Evolutionary conservation across 64 coral and sea anemone species (phyloP).

Genomic region (Actinia equina): DNA sequence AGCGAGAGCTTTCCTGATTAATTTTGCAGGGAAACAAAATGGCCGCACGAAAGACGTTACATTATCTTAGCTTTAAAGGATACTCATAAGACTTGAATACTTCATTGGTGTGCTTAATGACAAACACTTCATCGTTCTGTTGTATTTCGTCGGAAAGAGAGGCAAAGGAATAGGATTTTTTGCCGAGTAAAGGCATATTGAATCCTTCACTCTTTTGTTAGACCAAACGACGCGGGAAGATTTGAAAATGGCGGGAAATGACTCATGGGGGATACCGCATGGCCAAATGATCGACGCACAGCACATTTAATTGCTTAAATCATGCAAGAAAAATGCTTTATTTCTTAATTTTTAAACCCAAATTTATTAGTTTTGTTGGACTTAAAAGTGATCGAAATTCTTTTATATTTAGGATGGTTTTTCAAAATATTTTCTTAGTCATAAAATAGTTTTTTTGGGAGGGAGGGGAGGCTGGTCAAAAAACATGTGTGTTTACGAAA

Average conservation of each 20-base stretch:
- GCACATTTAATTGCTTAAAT: background rate
- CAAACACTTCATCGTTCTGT: conserved; percentile 76
- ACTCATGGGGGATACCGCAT: conserved; percentile 26
- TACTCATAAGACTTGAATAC: conserved; percentile 89
- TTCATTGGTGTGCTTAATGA: conserved; percentile 87
- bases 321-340: background rate
- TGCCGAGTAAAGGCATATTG: conserved; percentile 71
- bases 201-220: conserved; percentile 7
- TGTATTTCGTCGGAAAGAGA: conserved; percentile 59
- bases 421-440: background rate
- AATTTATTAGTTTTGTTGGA: background rate
- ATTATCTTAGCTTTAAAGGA: conserved; percentile 41
- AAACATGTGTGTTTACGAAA: background rate
- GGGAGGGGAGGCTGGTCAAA: background rate
- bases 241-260: conserved; percentile 74
- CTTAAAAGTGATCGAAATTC: background rate
- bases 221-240: conserved; percentile 21
- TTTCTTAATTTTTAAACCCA: background rate
- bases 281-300: background rate
- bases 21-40: background rate
- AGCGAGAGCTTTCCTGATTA: background rate
- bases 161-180: conserved; percentile 52
- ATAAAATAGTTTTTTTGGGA: background rate
- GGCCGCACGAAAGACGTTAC: background rate
- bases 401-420: background rate